Evolutionary conservation across 2,888 invertebrate genomes (phyloP), one percentile per base, ranked within the genome.

Genomic region (Melinaea menophilus): DNA sequence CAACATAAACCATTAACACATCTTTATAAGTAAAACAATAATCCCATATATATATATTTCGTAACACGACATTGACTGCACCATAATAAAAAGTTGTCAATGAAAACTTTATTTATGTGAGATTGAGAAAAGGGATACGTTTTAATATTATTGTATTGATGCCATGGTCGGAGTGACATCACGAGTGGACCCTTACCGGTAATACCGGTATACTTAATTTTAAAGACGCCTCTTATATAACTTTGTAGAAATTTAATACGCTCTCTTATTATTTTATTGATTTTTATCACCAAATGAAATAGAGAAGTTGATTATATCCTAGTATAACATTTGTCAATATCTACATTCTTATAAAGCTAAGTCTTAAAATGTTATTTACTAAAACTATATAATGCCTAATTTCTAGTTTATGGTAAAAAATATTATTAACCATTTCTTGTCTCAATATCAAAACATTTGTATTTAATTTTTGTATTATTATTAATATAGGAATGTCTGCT

Each of bases 121-220:
- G 69, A 68, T 69, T 68, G 60, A 61, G 47, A 57, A 45, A 55
- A 41, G 66, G 61, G 66, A 63, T 59, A 64, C 69, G 67, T 72
- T 74, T 74, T 73, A 75, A 75, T 75, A 66, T 72, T 69, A n/a
- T 37, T 47, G 5, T 63, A 79, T 72, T 73, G 74, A 67, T 79
- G 86, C 75, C 86, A 86, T 46, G 86, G 86, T 71, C 81, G 69
- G n/a, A 55, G 67, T 79, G 80, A 81, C 79, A 80, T 75, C 78
- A 73, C 71, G 69, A 72, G 71, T 73, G 75, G 72, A 73, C 74
- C 72, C 75, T 46, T 58, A 62, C 69, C 61, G 69, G 69, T 82
- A 56, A 3, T 57, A 78, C 79, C 65, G 75, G 81, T 77, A 65
- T 55, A 62, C 45, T 51, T 51, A 51, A 54, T 59, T 54, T 35